Base-by-base conservation (phyloP, 2,113 vertebrate genomes). In the Cepphus grylle region DNA sequence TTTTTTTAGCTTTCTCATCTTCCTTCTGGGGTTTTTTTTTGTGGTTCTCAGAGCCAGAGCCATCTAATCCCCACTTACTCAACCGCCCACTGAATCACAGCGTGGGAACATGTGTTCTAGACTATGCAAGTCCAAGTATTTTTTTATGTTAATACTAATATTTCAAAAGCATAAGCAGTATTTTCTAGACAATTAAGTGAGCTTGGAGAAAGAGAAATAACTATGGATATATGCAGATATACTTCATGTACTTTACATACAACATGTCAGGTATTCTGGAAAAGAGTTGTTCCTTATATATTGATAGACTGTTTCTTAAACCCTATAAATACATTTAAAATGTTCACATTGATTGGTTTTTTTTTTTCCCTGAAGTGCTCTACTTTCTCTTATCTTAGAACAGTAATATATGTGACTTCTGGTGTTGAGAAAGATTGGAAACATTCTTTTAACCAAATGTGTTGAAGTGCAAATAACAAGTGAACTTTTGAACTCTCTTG, bases 401-500 rank as follows among this genome's bases (percentile, higher is more conserved):
- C 27, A 47, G 45, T 53, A 53, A 83, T 38, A 29, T 19, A 4
- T 56, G 25, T 32, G 26, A n/a, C 59, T 83, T 58, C 47, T 86
- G 50, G 71, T 90, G 55, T 67, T 80, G 70, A 52, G 70, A 79
- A 69, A 81, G 63, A 65, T n/a, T 86, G 53, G 86, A 81, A 85
- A 72, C 21, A 11, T 80, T 81, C 82, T 74, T 95, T 87, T 58
- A 91, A 80, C 63, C 40, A 67, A 94, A 74, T 78, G 82, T 86
- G 87, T 92, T 96, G 92, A 96, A 95, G 94, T 94, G 96, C 88
- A 96, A 96, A 92, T 88, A 97, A 90, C 92, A 74, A 70, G 47
- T 78, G 92, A 95, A 96, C 94, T 96, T 83, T 86, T 92, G 95
- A 96, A 95, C 93, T 93, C 78, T 42, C 40, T 18, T 59, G 53